Base-by-base conservation (phyloP, 2,113 vertebrate species). In the Dolichallabes microphthalmus region DNA sequence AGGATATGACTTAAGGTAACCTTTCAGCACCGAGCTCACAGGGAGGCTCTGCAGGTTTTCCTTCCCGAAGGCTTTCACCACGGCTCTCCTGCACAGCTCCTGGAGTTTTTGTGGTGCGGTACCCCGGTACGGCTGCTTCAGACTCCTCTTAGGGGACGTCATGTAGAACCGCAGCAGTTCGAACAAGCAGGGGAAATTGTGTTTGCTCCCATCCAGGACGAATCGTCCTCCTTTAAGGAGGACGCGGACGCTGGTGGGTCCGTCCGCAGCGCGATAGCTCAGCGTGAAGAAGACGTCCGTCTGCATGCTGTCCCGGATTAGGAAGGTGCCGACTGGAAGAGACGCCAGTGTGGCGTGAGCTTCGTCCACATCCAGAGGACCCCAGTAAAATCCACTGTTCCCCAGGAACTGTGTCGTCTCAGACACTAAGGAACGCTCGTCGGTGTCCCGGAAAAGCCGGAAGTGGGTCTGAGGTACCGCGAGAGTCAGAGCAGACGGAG, bases 271-370 rank as follows among this genome's bases (percentile, higher is more conserved):
- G 87, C 94, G 95, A 93, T 98, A 97, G 89, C 98, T 99, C 85
- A 99, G 95, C 3, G 97, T 96, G 93, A 99, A 99, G 93, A 99
- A 99, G 61, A 97, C 96, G 79, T 98, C 96, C 20, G 95, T 91
- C 68, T 98, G 97, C 3, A 94, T 94, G 87, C 98, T 99, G 94
- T 99, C 98, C 90, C 98, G 96, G 92, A 99, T 95, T 85, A 99
- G 94, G 88, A 98, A 99, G 22, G 97, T 97, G 71, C 98, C 97
- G 85, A 94, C 89, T 0, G 94, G 93, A 66, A 96, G 93, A 0
- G 86, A 50, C 4, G 90, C 90, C 52, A 99, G 95, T 79, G 94
- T 94, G 84, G 92, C 85, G 0, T 98, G 98, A 7, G 98, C 97
- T 14, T 95, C 94, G 27, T 90, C 96, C 92, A 98, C 97, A 1